These are phyloP conservation scores for Ardeotis arabs DNA, from an alignment of 2,113 vertebrate genomes.

Conservation along the genomic window DNA sequence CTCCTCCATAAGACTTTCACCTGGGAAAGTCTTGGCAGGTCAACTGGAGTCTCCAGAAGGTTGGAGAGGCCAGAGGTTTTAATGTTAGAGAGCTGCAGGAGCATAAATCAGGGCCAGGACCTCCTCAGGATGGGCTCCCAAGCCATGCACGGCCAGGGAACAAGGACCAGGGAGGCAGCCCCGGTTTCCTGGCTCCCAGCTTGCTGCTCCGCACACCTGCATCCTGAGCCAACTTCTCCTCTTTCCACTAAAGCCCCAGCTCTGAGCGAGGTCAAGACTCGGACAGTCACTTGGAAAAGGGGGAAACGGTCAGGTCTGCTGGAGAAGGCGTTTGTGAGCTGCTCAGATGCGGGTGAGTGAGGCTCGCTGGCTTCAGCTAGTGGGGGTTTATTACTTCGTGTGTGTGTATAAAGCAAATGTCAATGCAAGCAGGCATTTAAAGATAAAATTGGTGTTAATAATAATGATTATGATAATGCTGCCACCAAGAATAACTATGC, in stretches of 20 bases:
- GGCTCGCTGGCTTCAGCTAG: background rate
- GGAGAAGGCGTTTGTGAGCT: background rate
- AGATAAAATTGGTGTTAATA: slow-evolving; percentile 7
- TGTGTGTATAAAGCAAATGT: background rate
- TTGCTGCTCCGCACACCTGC: background rate
- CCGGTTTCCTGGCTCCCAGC: background rate
- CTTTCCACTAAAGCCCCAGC: fast-evolving
- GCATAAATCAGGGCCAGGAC: background rate
- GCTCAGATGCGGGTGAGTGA: fast-evolving
- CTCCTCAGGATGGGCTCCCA: background rate
- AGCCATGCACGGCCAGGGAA: fast-evolving
- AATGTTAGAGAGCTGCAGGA: background rate
- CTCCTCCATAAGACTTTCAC: background rate
- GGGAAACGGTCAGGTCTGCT: background rate
- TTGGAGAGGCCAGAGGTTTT: background rate
- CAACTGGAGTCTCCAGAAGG: background rate
- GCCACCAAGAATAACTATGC: background rate
- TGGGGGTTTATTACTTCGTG: background rate
- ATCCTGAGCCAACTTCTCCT: background rate
- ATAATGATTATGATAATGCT: background rate
- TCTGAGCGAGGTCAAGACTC: background rate
- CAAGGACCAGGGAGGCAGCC: background rate
- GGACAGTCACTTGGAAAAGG: background rate
- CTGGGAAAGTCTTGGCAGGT: background rate
- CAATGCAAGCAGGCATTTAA: background rate